Evolutionary conservation across 2,888 invertebrate species (phyloP), one percentile per base, ranked within the genome.

Genomic region (Ischnura elegans): DNA sequence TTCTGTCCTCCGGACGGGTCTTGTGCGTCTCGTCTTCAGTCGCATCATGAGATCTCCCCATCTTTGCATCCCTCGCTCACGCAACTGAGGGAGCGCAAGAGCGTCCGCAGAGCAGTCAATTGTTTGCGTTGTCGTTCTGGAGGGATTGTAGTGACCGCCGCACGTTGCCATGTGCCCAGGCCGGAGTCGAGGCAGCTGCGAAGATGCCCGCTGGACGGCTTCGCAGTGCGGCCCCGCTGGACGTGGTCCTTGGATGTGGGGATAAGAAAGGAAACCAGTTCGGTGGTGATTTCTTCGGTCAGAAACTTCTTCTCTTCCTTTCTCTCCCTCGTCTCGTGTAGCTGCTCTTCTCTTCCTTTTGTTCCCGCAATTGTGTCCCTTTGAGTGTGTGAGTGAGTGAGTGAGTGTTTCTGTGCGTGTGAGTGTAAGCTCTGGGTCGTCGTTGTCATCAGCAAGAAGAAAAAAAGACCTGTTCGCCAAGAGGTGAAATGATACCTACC

Each of bases 261-360:
- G 76, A 76, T 76, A 25, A 76, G 76, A 76, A 76, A 36, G 76
- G 36, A 76, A 76, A 76, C 76, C 76, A 21, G 76, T 76, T 76
- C 5, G 29, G 10, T 16, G 76, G 8, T 76, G 29, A 36, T 36
- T 76, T 51, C 51, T n/a, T 61, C 61, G 76, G 76, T 76, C 61
- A 61, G n/a, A 61, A n/a, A 51, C 51, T 51, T 51, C 51, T 47
- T 25, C 8, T 16, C 13, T 76, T 36, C 29, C 36, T 13, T 36
- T 29, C 29, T 47, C 61, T n/a, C 36, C 13, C 36, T 36, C 29
- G 76, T 13, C 76, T 29, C 29, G 16, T 76, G 76, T 5, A 13
- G 76, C 76, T 51, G 36, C n/a, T 36, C n/a, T n/a, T n/a, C n/a
- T 76, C 76, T 10, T 36, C 16, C 36, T 36, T 76, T 76, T 76